Base-by-base conservation (phyloP, 2,113 vertebrate species). In the Eptesicus fuscus region DNA sequence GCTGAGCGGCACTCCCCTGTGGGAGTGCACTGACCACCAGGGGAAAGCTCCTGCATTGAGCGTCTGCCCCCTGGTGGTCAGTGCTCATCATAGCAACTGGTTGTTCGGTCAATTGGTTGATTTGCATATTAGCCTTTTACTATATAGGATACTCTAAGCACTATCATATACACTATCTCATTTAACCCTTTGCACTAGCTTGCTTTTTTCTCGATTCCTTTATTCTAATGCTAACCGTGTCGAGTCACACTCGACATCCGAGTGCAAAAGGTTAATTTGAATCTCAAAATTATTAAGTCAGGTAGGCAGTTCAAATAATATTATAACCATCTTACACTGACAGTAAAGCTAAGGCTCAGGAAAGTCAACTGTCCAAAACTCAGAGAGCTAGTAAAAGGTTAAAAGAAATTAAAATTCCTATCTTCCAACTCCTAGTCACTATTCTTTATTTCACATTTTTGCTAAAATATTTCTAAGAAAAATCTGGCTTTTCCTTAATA, bases 391-490 rank as follows among this genome's bases (percentile, higher is more conserved):
- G n/a, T 44, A 83, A 88, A 51, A 90, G 49, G 18, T 32, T 42
- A 4, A 86, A 28, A 71, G 32, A 22, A 65, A 59, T 73, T 83
- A 90, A 89, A 94, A 83, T 5, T 20, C 14, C 56, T 17, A 88
- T 53, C 22, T 92, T 79, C 28, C 22, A 90, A 53, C 7, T 83
- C 63, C 32, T 53, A 74, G 32, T 90, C 44, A 80, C 49, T 90
- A 25, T 18, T 53, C 28, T 69, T 67, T 78, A 85, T 79, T 95
- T 86, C 69, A 93, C 12, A 28, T 63, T 93, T 28, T 85, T 73
- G 8, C 63, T 88, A 78, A 79, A 90, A 88, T 77, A 93, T 25
- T 88, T 95, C 73, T 67, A 56, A 51, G 59, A 88, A 95, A 95
- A 92, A 88, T 44, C 37, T 23, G 80, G 12, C 53, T 85, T 93